Conservation (phyloP, 30 jellyfish, hydroid and myxozoan genomes). For the Mastigias papua region DNA sequence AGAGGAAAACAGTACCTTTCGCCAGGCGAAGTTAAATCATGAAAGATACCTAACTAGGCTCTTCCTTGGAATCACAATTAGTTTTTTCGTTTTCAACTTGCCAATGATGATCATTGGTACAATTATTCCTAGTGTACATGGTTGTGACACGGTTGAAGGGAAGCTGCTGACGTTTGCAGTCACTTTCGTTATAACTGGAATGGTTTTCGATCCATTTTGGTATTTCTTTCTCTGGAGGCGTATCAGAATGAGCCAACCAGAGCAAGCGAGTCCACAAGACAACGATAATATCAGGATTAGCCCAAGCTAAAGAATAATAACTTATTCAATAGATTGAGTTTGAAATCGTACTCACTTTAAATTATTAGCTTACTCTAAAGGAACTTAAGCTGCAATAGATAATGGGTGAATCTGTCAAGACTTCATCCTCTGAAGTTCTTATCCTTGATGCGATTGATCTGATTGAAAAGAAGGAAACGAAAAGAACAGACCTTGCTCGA, state of each 20-base stretch:
- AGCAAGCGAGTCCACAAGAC: background rate
- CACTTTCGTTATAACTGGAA: background rate
- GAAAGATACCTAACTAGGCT: background rate
- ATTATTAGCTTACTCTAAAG: too few species aligned
- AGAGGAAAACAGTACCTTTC: background rate
- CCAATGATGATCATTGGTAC: background rate
- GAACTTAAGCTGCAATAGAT: too few species aligned
- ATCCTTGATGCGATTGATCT: too few species aligned
- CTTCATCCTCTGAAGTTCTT: too few species aligned
- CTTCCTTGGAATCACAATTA: background rate
- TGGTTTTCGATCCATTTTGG: background rate
- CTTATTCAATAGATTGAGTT: too few species aligned
- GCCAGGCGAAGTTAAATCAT: background rate
- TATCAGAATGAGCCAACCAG: background rate
- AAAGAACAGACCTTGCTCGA: too few species aligned
- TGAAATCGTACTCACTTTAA: too few species aligned
- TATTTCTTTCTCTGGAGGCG: constrained; percentile 1
- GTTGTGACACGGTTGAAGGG: background rate
- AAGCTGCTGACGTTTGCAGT: background rate
- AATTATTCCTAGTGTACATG: background rate
- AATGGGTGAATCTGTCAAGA: too few species aligned
- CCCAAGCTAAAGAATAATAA: too few species aligned
- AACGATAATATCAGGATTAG: too few species aligned
- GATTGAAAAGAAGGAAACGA: too few species aligned
- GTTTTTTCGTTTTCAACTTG: background rate